Evolutionary conservation across 2,797 vertebrate genomes (phyloP), one percentile per base, ranked within the genome.

Genomic region (Spondyliosoma cantharus): DNA sequence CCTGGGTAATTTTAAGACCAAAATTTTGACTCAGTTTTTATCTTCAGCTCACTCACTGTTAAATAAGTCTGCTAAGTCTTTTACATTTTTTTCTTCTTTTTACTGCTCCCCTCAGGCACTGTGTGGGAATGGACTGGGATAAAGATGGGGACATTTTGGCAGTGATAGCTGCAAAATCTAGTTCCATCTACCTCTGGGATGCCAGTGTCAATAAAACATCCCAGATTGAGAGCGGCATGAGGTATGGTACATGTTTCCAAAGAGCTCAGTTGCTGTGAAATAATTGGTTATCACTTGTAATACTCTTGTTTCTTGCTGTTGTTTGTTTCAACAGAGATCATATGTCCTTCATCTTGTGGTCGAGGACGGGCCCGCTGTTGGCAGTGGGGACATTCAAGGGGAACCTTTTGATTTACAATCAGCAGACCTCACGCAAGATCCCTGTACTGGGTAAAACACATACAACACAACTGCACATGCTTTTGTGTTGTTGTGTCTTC

Each of bases 321-420:
- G 24, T 57, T 86, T 84, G 7, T 93, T 95, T 78, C 81, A 76
- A n/a, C 80, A 99, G 97, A 93, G 98, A 99, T 92, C 93, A 95
- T 71, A 96, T 99, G 96, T 97, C 97, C 80, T 95, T 98, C 79
- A 90, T 99, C 74, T 84, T 97, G 62, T 99, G 98, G 98, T 98
- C 98, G 88, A 98, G 97, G 94, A 90, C 93, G 7, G 95, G 96
- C 74, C 92, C 96, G 9, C 87, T 98, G 71, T 93, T 99, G 91
- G 97, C 97, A 76, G 95, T 97, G 58, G 98, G 98, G 74, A 99
- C 98, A 62, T 89, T 95, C 12, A 99, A 98, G 89, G 98, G 98
- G 94, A 99, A 98, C 89, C 91, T 99, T 81, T 95, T 99, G 63
- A 96, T 99, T 90, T 99, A 99, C 91, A 99, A 99, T 89, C 96